phyloP scores from a whole-genome alignment of 2,797 vertebrate species.

The Urosaurus nigricauda region DNA sequence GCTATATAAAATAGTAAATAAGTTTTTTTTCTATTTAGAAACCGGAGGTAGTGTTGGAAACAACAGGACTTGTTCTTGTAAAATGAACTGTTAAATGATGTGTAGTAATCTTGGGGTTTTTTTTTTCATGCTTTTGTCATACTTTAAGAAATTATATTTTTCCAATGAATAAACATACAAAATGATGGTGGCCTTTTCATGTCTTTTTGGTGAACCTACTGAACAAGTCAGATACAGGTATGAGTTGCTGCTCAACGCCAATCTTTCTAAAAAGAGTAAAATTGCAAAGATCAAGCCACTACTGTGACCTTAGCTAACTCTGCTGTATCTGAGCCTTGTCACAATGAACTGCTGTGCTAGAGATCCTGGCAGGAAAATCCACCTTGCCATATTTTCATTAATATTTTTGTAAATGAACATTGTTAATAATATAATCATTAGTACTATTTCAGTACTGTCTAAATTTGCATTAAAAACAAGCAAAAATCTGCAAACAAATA shows the following conservation, averaged over 20 bases:
- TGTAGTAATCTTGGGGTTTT: background rate
- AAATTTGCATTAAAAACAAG: background rate
- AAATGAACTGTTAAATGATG: background rate
- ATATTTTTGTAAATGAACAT: background rate
- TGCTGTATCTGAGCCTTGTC: too few relatives aligned
- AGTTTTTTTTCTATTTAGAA: background rate
- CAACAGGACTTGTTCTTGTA: background rate
- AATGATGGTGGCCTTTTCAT: background rate
- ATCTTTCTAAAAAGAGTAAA: background rate
- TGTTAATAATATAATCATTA: background rate
- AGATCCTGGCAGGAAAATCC: too few relatives aligned
- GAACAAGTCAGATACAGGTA: background rate
- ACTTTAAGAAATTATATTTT: background rate
- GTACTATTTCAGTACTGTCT: background rate
- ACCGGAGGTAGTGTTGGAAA: background rate
- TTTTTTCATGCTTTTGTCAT: background rate
- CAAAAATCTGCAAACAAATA: too few relatives aligned
- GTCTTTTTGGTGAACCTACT: background rate
- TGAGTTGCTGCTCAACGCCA: background rate
- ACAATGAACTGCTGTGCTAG: too few relatives aligned
- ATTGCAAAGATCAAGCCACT: background rate
- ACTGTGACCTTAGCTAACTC: background rate
- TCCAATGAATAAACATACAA: background rate
- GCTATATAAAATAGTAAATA: background rate
- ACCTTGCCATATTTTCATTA: too few relatives aligned